A percentile compares a stretch with the other conserved stretches of the same genome.
Conservation (phyloP, 30 jellyfish, hydroid and myxozoan species). For the Hydractinia echinata region DNA sequence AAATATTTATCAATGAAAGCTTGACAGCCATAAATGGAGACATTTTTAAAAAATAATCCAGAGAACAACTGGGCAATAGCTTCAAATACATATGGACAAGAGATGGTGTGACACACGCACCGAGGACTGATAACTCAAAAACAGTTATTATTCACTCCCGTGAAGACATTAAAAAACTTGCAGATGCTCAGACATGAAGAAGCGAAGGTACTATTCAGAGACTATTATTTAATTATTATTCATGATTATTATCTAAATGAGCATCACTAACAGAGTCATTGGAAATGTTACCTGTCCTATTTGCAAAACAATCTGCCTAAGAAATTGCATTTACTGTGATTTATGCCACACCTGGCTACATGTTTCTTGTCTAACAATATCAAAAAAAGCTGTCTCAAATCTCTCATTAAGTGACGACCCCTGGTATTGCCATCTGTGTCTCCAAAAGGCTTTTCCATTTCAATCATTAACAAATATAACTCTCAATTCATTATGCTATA, state of each 20-base stretch:
- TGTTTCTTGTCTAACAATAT: not conserved
- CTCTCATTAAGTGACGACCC: not conserved
- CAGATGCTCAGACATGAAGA: no score
- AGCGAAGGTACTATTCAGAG: no score
- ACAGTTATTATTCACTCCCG: no score
- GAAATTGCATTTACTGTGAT: constrained; percentile 1
- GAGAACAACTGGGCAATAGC: no score
- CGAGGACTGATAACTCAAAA: no score
- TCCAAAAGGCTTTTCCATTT: no score
- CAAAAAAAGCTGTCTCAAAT: not conserved
- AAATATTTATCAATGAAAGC: no score
- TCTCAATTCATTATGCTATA: not conserved
- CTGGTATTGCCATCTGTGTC: constrained; percentile 7
- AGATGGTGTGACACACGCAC: no score
- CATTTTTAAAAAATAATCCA: no score
- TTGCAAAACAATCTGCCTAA: not conserved
- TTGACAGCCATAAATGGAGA: no score
- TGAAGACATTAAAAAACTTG: no score
- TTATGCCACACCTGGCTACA: not conserved
- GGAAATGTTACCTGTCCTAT: not conserved
- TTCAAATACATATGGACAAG: no score
- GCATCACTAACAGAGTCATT: not conserved
- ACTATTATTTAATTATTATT: not conserved
- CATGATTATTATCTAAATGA: not conserved
- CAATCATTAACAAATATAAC: not conserved